phyloP scores from a whole-genome alignment of 2,113 vertebrate genomes.

The Acanthochromis polyacanthus region DNA sequence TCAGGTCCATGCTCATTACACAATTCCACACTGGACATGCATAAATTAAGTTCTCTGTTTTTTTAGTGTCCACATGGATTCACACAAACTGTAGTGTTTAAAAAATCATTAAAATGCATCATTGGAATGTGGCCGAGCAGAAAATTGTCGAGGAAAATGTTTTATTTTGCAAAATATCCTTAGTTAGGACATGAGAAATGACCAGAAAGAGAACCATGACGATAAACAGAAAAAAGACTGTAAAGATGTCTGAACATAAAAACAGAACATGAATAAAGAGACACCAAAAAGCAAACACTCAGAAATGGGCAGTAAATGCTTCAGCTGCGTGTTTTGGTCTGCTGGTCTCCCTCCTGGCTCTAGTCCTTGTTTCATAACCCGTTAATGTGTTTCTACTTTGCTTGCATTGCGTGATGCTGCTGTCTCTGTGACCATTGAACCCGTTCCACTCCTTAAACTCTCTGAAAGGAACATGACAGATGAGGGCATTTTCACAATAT shows the following conservation, averaged over 20 bases:
- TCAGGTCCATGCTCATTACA: too few relatives aligned
- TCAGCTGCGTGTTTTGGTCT: neutral
- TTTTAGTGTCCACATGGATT: too few relatives aligned
- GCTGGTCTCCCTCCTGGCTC: neutral
- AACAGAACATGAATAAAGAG: neutral
- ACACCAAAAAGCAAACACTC: neutral
- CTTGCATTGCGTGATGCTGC: neutral
- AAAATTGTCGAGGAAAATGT: too few relatives aligned
- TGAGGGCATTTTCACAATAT: conserved; percentile 46
- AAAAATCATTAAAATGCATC: too few relatives aligned
- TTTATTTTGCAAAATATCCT: too few relatives aligned
- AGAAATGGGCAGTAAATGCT: neutral
- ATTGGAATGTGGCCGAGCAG: too few relatives aligned
- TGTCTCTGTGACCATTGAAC: neutral
- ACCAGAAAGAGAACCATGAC: neutral
- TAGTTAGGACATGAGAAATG: neutral
- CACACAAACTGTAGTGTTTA: too few relatives aligned
- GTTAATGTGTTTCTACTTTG: neutral
- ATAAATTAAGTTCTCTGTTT: too few relatives aligned
- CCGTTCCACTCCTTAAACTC: neutral
- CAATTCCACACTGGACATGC: too few relatives aligned
- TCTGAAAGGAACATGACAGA: conserved; percentile 24
- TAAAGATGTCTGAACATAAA: neutral
- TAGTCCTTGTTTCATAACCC: neutral
- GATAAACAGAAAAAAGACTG: neutral